phyloP scores from a whole-genome alignment of 2,888 invertebrate genomes.

The Vesta saturnalis region DNA sequence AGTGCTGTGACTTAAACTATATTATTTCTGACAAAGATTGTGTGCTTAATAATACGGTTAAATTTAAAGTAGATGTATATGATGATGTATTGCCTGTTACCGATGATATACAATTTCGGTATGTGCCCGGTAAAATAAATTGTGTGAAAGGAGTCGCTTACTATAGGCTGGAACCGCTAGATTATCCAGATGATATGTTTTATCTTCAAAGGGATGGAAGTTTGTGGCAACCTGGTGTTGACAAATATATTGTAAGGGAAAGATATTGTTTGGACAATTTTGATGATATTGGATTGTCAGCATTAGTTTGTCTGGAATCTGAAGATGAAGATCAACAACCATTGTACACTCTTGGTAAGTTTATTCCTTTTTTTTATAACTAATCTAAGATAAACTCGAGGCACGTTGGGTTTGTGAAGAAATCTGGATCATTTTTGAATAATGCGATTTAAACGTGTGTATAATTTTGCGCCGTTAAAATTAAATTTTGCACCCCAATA shows the following conservation, averaged over 20 bases:
- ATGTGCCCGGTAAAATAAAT: not conserved
- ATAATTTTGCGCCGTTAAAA: too few relatives aligned
- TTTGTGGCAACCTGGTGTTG: not conserved
- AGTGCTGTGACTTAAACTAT: conserved; percentile 20
- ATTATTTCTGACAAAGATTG: not conserved
- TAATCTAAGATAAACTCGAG: too few relatives aligned
- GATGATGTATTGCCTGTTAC: not conserved
- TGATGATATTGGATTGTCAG: conserved; percentile 9
- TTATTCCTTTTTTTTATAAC: too few relatives aligned
- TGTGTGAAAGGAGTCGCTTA: not conserved
- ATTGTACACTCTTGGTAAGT: conserved; percentile 4
- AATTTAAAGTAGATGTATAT: conserved; percentile 11
- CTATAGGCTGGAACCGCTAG: conserved; percentile 12
- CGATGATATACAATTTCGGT: not conserved
- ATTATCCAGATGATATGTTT: conserved; percentile 9
- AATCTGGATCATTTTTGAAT: too few relatives aligned
- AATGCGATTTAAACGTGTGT: too few relatives aligned
- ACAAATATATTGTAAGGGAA: not conserved
- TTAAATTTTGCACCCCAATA: too few relatives aligned
- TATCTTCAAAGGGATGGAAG: conserved; percentile 8
- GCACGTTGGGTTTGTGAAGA: too few relatives aligned
- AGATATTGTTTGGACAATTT: conserved; percentile 11
- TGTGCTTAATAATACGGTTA: not conserved
- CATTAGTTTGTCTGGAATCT: not conserved
- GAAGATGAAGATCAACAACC: not conserved